Percentiles rank a stretch among this genome's conserved stretches.
These are phyloP conservation scores for Willowsia nigromaculata DNA, from an alignment of 2,888 invertebrate genomes.

Conservation along the genomic window DNA sequence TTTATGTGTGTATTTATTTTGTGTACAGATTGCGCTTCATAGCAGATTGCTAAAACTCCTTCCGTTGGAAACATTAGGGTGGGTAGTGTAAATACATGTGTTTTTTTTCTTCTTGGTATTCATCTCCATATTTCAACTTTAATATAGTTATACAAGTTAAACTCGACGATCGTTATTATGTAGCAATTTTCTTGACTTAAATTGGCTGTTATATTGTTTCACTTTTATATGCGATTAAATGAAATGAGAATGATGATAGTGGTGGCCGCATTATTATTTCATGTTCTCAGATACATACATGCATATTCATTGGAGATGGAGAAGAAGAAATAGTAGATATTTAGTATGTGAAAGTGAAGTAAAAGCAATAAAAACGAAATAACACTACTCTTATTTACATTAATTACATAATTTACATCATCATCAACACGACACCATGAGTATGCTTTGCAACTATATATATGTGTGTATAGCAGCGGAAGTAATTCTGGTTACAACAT, in stretches of 20 bases:
- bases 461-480: neutral
- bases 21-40: neutral
- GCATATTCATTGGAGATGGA: neutral
- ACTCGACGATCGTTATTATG: neutral
- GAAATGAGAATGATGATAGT: neutral
- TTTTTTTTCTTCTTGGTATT: neutral
- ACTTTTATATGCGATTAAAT: neutral
- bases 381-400: slow-evolving; percentile 29
- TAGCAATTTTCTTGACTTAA: neutral
- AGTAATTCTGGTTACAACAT: neutral
- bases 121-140: neutral
- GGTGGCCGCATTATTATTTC: neutral
- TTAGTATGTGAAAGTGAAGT: neutral
- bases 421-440: neutral
- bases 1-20: neutral
- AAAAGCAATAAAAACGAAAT: slow-evolving; percentile 41
- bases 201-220: slow-evolving; percentile 5
- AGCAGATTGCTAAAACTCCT: neutral
- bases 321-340: neutral
- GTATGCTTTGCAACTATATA: neutral
- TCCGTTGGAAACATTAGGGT: neutral
- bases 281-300: neutral
- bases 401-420: too few species aligned
- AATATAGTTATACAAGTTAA: neutral
- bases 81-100: neutral